These are phyloP conservation scores for Pyrrhia umbra DNA, from an alignment of 2,888 invertebrate species.

Conservation along the genomic window DNA sequence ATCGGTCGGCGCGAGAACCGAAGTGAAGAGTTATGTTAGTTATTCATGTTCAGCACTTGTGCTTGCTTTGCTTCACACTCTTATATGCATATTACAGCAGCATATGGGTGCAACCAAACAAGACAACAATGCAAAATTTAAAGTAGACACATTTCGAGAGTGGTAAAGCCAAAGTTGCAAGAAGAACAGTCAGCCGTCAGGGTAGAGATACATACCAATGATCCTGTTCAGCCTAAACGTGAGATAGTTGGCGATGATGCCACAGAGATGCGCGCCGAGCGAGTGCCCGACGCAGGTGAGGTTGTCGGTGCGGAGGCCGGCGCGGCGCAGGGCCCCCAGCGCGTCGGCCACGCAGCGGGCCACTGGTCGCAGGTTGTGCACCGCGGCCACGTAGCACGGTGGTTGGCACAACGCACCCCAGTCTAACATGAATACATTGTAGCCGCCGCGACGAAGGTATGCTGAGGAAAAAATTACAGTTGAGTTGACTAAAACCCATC, in stretches of 20 bases:
- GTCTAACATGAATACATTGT: conserved; percentile 94
- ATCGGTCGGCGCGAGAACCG: too few relatives aligned
- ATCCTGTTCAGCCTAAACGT: conserved; percentile 93
- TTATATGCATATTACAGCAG: too few relatives aligned
- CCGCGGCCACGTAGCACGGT: conserved; percentile 94
- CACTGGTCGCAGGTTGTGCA: conserved; percentile 93
- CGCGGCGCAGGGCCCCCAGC: conserved; percentile 91
- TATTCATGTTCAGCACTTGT: too few relatives aligned
- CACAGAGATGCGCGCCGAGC: conserved; percentile 94
- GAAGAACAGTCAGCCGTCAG: neutral
- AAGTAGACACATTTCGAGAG: too few relatives aligned
- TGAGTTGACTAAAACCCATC: too few relatives aligned
- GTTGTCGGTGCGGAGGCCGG: conserved; percentile 91
- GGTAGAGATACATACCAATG: conserved; percentile 86
- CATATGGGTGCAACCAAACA: too few relatives aligned
- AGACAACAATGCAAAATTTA: too few relatives aligned
- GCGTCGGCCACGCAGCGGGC: conserved; percentile 93
- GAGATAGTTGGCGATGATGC: conserved; percentile 93
- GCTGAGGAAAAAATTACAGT: conserved; percentile 86
- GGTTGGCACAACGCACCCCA: conserved; percentile 93
- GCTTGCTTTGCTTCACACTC: too few relatives aligned
- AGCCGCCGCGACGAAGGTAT: conserved; percentile 93
- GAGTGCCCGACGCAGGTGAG: conserved; percentile 95
- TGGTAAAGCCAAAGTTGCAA: too few relatives aligned
- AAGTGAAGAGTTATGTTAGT: too few relatives aligned